Evolutionary conservation across 2,888 invertebrate species (phyloP), one percentile per base, ranked within the genome.

Genomic region (Melipona beecheii): DNA sequence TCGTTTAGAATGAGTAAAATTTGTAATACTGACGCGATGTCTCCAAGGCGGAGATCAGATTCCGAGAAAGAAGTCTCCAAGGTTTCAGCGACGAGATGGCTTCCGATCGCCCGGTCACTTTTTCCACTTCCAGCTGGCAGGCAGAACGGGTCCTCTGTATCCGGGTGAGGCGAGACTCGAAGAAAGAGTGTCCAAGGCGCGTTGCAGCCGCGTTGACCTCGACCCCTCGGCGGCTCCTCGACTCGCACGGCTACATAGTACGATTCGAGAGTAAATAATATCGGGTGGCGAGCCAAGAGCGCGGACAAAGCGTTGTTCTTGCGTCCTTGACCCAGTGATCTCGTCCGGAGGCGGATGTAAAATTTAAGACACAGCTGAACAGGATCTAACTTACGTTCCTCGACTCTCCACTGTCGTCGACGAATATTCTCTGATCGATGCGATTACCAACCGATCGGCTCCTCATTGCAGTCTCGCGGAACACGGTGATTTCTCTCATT

Each of bases 321-420:
- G 43, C 71, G 84, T 62, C 85, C 85, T 85, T 85, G 85, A 80
- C 85, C 85, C 79, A 80, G 69, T 85, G 80, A 84, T 83, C 84
- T 31, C 71, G 50, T 72, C 64, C 36, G 68, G 50, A 80, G 74
- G 43, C 85, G 85, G 85, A 84, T 80, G 68, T 31, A 84, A 74
- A 80, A 77, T 84, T 85, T 64, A 60, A 74, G 74, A 80, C 69
- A 69, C 65, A 36, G 6, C 56, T 1, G 15, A 43, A 50, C 68
- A 50, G 60, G 50, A 31, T 69, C n/a, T 60, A 50, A 60, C 60
- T 9, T 19, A 24, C 60, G 50, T 4, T 60, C 27, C 2, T 43
- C 66, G 5, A 36, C 31, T 21, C 2, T 43, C 43, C 11, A 17
- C 62, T 52, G 9, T n/a, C 31, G 50, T n/a, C 43, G 1, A 69